Base-by-base conservation (phyloP, 2,797 vertebrate genomes). In the Silurus lanzhouensis region DNA sequence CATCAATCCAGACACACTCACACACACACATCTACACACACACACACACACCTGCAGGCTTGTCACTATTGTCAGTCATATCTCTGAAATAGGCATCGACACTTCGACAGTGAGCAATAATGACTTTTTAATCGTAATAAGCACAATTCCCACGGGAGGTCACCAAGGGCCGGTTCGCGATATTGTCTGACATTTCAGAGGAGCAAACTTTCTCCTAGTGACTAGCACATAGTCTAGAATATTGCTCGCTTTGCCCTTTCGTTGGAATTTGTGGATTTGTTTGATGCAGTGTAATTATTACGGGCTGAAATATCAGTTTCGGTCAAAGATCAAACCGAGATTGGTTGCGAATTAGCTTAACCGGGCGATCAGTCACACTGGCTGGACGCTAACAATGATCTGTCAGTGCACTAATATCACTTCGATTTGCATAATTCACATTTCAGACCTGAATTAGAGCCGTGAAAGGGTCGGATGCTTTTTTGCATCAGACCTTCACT, bases 91-190 rank as follows among this genome's bases (percentile, higher is more conserved):
- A 93, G 92, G 90, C 92, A 93, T 82, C 76, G 89, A 88, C 91
- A 88, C 86, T 84, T 89, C 84, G 82, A 81, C 75, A 91, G 89
- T 90, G 92, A 93, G 93, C 94, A 92, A 93, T 90, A 91, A 91
- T 93, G 90, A 93, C 94, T 90, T 93, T 90, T 92, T 85, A 93
- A 92, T 94, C 94, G 93, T 90, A 93, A 92, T 92, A 92, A 89
- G 91, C 90, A 91, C 93, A 90, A 91, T 88, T 76, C 87, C 64
- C 52, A 13, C 38, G 57, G 79, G 83, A 81, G 83, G 80, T 82
- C 72, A 72, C 76, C 55, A 58, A 81, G 75, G 85, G 66, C 81
- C 84, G 10, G 61, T 13, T 76, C 64, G 72, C 75, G 67, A 92
- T 89, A 88, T 91, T 91, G 83, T 88, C 89, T 95, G 93, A 94